Percentiles rank a stretch among this genome's conserved stretches.
These are phyloP conservation scores for Drosophila borealis DNA, from an alignment of 2,888 invertebrate species.

Conservation along the genomic window DNA sequence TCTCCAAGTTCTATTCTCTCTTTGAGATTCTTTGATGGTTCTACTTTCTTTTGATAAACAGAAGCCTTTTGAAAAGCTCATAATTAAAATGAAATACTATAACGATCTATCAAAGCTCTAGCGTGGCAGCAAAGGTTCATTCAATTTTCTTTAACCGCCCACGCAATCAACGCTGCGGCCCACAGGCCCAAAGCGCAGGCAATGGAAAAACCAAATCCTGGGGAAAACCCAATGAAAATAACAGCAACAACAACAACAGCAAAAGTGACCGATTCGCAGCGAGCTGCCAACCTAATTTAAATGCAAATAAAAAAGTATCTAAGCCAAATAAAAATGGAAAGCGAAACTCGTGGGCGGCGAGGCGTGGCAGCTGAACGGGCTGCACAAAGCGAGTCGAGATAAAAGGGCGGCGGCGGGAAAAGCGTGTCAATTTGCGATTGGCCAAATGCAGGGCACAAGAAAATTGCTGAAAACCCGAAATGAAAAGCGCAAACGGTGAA, in stretches of 20 bases:
- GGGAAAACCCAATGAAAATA: constrained; percentile 40
- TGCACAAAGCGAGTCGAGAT: not conserved
- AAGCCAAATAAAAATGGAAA: constrained; percentile 50
- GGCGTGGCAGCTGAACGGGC: constrained; percentile 7
- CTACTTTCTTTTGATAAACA: no score
- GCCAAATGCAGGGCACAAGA: constrained; percentile 43
- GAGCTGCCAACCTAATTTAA: constrained; percentile 71
- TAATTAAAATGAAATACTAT: not conserved
- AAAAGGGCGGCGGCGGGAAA: constrained; percentile 32
- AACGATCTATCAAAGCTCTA: not conserved
- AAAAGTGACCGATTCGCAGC: constrained; percentile 48
- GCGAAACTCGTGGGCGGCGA: constrained; percentile 17
- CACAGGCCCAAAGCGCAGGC: constrained; percentile 38
- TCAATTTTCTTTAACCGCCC: constrained; percentile 16
- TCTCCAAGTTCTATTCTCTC: no score
- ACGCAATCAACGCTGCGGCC: constrained; percentile 29
- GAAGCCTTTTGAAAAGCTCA: no score
- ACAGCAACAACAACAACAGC: constrained; percentile 33
- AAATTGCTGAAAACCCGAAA: constrained; percentile 20
- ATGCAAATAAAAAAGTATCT: constrained; percentile 74
- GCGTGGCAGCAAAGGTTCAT: constrained; percentile 3
- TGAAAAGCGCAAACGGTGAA: constrained; percentile 49
- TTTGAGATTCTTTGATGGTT: no score
- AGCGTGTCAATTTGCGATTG: constrained; percentile 76
- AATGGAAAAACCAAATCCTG: constrained; percentile 24